phyloP scores from a whole-genome alignment of 2,888 invertebrate genomes.

The Hetaerina titia region DNA sequence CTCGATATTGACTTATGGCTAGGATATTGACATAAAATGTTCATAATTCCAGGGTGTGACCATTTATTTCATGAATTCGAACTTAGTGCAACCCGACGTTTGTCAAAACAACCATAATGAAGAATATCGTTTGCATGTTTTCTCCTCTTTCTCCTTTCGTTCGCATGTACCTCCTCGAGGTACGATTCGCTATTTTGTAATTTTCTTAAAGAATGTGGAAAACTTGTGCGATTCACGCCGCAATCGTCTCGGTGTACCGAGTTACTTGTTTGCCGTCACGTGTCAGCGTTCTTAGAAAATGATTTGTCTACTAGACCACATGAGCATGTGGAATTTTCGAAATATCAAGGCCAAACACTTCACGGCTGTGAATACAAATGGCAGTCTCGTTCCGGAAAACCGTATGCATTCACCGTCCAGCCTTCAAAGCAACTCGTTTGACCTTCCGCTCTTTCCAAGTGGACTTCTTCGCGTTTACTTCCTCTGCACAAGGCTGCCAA shows the following conservation, averaged over 20 bases:
- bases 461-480: conserved; percentile 19
- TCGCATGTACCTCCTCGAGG: too few species aligned
- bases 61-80: neutral
- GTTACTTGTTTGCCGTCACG: neutral
- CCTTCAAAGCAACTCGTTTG: conserved; percentile 44
- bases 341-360: neutral
- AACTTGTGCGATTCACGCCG: neutral
- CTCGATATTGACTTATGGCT: too few species aligned
- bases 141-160: neutral
- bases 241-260: neutral
- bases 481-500: neutral
- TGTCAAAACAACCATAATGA: neutral
- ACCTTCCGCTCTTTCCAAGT: conserved; percentile 36
- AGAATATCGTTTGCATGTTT: neutral
- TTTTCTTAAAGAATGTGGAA: neutral
- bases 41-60: neutral
- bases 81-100: neutral
- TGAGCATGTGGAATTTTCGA: neutral
- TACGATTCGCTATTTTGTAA: neutral
- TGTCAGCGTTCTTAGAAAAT: neutral
- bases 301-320: neutral
- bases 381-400: conserved; percentile 11
- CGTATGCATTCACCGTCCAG: neutral
- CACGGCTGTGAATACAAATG: neutral
- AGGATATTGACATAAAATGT: too few species aligned